A percentile compares a stretch with the other conserved stretches of the same genome.
Evolutionary conservation across 2,113 vertebrate genomes (phyloP).

Genomic region (Psittacus erithacus): DNA sequence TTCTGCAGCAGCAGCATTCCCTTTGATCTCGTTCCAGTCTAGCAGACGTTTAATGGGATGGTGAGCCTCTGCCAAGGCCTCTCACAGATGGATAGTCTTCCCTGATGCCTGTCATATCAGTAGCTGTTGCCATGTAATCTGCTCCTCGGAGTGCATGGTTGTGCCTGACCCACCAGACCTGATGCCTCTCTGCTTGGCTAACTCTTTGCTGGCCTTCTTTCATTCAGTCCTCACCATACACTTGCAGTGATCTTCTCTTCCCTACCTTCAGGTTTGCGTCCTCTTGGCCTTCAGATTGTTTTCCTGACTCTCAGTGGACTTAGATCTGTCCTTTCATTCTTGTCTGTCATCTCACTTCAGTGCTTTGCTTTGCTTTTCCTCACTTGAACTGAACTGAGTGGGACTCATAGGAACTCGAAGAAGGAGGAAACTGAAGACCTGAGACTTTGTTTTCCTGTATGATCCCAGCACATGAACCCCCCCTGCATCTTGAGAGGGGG

Average conservation of each 20-base stretch:
- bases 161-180: not conserved
- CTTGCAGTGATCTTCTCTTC: not conserved
- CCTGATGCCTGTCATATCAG: not conserved
- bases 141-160: rapidly evolving
- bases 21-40: not conserved
- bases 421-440: not conserved
- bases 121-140: not conserved
- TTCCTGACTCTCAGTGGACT: not conserved
- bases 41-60: not conserved
- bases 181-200: not conserved
- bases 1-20: not conserved
- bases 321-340: not conserved
- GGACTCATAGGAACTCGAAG: rapidly evolving
- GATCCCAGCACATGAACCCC: not conserved
- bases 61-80: not conserved
- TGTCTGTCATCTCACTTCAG: not conserved
- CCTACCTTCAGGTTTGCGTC: not conserved
- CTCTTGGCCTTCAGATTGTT: not conserved
- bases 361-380: not conserved
- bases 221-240: not conserved
- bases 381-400: rapidly evolving
- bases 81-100: not conserved
- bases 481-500: not conserved
- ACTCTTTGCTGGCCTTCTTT: not conserved
- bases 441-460: not conserved